Evolutionary conservation across 2,888 invertebrate species (phyloP).

Genomic region (Unio delphinus): DNA sequence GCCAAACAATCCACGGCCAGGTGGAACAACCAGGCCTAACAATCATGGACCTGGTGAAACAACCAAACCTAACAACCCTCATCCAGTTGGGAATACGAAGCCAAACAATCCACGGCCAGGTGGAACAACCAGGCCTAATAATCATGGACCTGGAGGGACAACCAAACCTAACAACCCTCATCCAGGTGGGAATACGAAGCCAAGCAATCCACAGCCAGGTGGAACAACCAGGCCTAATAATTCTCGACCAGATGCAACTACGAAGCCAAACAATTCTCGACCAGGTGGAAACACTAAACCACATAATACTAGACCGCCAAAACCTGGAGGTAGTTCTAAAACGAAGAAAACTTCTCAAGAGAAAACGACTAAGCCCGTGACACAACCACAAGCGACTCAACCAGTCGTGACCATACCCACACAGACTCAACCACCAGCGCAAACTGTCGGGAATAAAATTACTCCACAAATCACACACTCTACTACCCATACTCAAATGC

Average conservation of each 20-base stretch:
- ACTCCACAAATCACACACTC: conserved; percentile 14
- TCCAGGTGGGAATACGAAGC: background rate
- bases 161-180: too few relatives aligned
- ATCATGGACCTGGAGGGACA: too few relatives aligned
- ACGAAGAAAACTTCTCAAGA: conserved; percentile 3
- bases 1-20: too few relatives aligned
- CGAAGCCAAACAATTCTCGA: conserved; percentile 10
- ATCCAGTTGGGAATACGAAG: too few relatives aligned
- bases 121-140: too few relatives aligned
- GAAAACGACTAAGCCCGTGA: conserved; percentile 2
- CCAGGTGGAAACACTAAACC: conserved; percentile 22
- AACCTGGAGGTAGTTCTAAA: conserved; percentile 6
- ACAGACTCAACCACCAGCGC: conserved; percentile 10
- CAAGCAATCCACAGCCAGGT: conserved; percentile 10
- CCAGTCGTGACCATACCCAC: conserved; percentile 9
- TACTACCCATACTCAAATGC: conserved; percentile 1
- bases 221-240: conserved; percentile 12
- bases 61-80: too few relatives aligned
- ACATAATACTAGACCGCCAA: conserved; percentile 5
- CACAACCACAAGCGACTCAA: conserved; percentile 2
- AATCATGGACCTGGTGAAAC: too few relatives aligned
- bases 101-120: too few relatives aligned
- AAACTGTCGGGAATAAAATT: conserved; percentile 4
- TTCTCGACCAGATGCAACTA: conserved; percentile 12
- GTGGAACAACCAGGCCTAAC: too few relatives aligned